phyloP scores from a whole-genome alignment of 2,797 vertebrate genomes.

The Eidolon dupreanum region DNA sequence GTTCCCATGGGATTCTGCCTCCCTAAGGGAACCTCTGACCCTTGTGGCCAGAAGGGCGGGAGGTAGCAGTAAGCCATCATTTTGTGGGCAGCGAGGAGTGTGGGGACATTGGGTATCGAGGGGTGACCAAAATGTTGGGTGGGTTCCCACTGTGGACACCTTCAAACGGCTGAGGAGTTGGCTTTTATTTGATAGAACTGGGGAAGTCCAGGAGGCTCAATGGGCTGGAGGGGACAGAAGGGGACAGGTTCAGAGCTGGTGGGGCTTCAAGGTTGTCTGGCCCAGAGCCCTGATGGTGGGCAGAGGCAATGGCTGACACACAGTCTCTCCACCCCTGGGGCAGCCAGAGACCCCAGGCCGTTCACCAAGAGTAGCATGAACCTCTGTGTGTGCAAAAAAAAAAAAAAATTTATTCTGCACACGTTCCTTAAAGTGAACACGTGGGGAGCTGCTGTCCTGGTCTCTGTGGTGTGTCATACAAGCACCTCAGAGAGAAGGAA shows the following conservation, averaged over 20 bases:
- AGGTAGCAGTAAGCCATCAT: accelerated
- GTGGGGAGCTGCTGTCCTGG: background rate
- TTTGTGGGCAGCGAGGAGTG: background rate
- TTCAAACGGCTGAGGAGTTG: background rate
- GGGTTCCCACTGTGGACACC: background rate
- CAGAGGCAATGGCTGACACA: accelerated
- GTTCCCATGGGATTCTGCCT: background rate
- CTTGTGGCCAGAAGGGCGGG: background rate
- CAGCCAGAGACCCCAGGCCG: background rate
- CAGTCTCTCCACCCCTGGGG: background rate
- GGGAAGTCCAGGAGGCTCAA: background rate
- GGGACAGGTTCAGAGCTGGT: background rate
- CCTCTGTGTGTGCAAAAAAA: background rate
- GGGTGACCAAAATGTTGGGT: background rate
- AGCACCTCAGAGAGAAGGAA: background rate
- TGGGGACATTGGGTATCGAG: background rate
- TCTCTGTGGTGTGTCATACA: background rate
- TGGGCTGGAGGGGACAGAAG: background rate
- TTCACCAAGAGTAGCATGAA: background rate
- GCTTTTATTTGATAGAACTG: background rate
- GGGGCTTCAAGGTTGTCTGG: background rate
- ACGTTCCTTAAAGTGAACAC: background rate
- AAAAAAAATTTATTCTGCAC: background rate
- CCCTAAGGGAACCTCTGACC: background rate
- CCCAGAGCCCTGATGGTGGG: background rate